Conservation (phyloP, 1,140 invertebrate species). For the Drosophila parabipectinata region DNA sequence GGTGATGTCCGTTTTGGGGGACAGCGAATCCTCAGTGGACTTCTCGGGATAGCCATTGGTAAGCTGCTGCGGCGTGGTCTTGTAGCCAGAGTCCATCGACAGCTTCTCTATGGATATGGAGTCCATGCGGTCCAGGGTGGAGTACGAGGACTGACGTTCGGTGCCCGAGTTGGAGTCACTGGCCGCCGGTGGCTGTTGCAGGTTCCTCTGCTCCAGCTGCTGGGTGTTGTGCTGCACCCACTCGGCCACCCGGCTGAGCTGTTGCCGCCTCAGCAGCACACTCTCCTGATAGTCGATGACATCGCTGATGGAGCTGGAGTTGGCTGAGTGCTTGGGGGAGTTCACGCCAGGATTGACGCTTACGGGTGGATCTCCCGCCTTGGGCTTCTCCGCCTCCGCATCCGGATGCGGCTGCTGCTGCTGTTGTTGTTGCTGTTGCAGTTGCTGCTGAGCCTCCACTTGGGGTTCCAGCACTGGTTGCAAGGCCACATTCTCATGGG, state of each 20-base stretch:
- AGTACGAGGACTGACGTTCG: constrained; percentile 74
- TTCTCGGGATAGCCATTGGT: constrained; percentile 76
- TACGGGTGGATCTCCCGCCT: neutral
- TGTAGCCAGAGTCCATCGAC: constrained; percentile 81
- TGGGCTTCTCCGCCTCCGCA: constrained; percentile 47
- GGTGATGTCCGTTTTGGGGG: constrained; percentile 73
- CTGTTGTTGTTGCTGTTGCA: neutral
- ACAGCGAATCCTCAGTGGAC: constrained; percentile 72
- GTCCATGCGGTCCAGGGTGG: constrained; percentile 76
- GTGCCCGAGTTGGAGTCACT: constrained; percentile 76
- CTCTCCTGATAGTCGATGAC: constrained; percentile 81
- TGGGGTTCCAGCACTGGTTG: constrained; percentile 70
- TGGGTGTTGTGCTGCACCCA: constrained; percentile 87
- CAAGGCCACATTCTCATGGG: constrained; percentile 59
- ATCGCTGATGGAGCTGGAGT: constrained; percentile 78
- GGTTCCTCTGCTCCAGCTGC: constrained; percentile 67
- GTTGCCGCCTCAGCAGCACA: constrained; percentile 85
- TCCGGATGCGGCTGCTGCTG: neutral
- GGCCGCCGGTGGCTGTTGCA: constrained; percentile 54
- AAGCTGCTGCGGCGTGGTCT: constrained; percentile 76
- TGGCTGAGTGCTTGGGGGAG: constrained; percentile 71
- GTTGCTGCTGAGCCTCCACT: constrained; percentile 40
- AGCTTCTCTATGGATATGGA: constrained; percentile 81
- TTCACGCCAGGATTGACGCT: constrained; percentile 9
- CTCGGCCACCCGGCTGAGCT: constrained; percentile 88